These are phyloP conservation scores for Drosophila anomelani DNA, from an alignment of 2,888 invertebrate species.

Conservation along the genomic window DNA sequence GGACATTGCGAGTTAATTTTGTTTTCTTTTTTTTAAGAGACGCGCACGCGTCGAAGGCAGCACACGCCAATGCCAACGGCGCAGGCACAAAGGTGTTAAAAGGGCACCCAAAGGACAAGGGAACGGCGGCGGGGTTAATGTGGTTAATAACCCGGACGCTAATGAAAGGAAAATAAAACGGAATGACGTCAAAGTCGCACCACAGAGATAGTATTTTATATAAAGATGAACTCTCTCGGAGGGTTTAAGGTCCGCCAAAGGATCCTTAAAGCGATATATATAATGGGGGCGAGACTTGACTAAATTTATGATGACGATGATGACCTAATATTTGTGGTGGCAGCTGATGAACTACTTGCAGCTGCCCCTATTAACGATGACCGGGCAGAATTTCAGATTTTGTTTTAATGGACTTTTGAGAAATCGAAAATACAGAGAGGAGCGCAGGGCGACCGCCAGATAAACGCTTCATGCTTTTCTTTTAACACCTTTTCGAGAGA, in stretches of 20 bases:
- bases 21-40: slow-evolving; percentile 42
- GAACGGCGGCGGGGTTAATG: slow-evolving; percentile 49
- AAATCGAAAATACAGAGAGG: slow-evolving; percentile 56
- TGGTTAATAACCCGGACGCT: slow-evolving; percentile 77
- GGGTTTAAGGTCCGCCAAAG: slow-evolving; percentile 43
- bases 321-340: slow-evolving; percentile 17
- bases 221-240: slow-evolving; percentile 29
- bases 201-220: slow-evolving; percentile 7
- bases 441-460: slow-evolving; percentile 22
- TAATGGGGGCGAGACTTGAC: slow-evolving; percentile 33
- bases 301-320: slow-evolving; percentile 53
- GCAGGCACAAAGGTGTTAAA: slow-evolving; percentile 69
- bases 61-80: slow-evolving; percentile 52
- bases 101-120: slow-evolving; percentile 51
- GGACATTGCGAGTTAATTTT: slow-evolving; percentile 43
- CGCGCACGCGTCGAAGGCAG: slow-evolving; percentile 68
- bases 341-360: slow-evolving; percentile 68
- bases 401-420: slow-evolving; percentile 66
- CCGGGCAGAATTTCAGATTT: slow-evolving; percentile 37
- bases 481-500: slow-evolving; percentile 80
- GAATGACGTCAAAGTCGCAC: slow-evolving; percentile 39
- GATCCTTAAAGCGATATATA: slow-evolving; percentile 12
- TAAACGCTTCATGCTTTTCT: slow-evolving; percentile 78
- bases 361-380: slow-evolving; percentile 60
- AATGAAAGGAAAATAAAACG: slow-evolving; percentile 70